Evolutionary conservation across 2,888 invertebrate genomes (phyloP), one percentile per base, ranked within the genome.

Genomic region (Onthophagus sagittarius): DNA sequence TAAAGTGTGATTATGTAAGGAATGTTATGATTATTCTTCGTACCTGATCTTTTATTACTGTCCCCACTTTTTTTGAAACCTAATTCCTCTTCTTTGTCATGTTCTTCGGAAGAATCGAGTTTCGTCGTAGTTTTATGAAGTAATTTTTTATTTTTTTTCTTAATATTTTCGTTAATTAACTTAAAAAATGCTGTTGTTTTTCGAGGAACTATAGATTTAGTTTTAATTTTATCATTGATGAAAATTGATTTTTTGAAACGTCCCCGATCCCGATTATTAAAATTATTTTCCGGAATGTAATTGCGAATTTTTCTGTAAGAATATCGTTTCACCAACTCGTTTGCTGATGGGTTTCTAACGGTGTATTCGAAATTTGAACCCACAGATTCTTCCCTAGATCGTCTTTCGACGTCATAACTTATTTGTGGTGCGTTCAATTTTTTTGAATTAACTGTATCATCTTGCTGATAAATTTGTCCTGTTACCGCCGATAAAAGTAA

Each of bases 401-500:
- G 39, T 53, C 23, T 23, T 23, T 53, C 39, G 2, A 53, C 39
- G 39, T 53, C 39, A 53, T 53, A 53, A 53, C 39, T 7, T 53
- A 53, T 9, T 53, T 53, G 9, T 11, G 9, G 11, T 11, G 15
- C 67, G 14, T 13, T 67, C 13, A 32, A 67, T 31, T 31, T 67
- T 67, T 67, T 32, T 67, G 31, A 5, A 23, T 32, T 67, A 15
- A n/a, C 9, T 67, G 67, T 32, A 23, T n/a, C 23, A 31, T 23
- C 23, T 23, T 67, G 67, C 67, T 67, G 67, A 31, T 15, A 32
- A 67, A 67, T 67, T 67, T 67, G 67, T 31, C 67, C 32, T n/a
- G 31, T 67, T 67, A 32, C 67, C 32, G 67, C 67, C 67, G 67
- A 67, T 67, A 67, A 67, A 67, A 67, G 23, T 67, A 67, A 67